These are phyloP conservation scores for Aradophagus sp. DNA, from an alignment of 1,140 invertebrate genomes.

Conservation along the genomic window DNA sequence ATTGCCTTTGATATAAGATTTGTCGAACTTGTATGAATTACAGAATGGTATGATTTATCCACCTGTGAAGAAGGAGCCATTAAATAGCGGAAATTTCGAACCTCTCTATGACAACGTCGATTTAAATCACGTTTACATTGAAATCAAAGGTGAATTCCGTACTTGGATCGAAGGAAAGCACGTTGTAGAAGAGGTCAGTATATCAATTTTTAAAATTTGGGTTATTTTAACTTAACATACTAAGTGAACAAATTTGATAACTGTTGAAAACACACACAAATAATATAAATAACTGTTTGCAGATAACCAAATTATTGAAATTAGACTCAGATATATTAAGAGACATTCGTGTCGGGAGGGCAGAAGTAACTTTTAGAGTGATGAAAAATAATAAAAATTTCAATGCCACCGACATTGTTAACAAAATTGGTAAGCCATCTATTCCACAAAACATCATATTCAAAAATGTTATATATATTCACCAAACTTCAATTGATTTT, in stretches of 20 bases:
- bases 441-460: neutral
- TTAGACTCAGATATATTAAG: conserved; percentile 76
- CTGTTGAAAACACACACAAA: too few relatives aligned
- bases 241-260: too few relatives aligned
- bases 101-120: conserved; percentile 78
- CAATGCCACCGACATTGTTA: conserved; percentile 83
- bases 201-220: too few relatives aligned
- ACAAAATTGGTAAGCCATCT: conserved; percentile 78
- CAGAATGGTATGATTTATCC: too few relatives aligned
- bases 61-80: conserved; percentile 73
- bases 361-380: conserved; percentile 90
- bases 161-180: conserved; percentile 65
- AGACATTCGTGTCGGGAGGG: conserved; percentile 80
- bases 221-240: neutral
- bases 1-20: too few relatives aligned
- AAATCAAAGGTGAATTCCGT: conserved; percentile 76
- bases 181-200: conserved; percentile 61
- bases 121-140: conserved; percentile 81
- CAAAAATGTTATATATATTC: neutral
- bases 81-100: conserved; percentile 61
- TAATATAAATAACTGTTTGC: too few relatives aligned
- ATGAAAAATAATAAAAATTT: conserved; percentile 78
- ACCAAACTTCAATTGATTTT: conserved; percentile 62
- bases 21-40: too few relatives aligned
- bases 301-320: conserved; percentile 78